Percentiles rank a stretch among this genome's conserved stretches.
phyloP scores from a whole-genome alignment of 1,140 invertebrate species.

The Pseudomyrmex concolor region DNA sequence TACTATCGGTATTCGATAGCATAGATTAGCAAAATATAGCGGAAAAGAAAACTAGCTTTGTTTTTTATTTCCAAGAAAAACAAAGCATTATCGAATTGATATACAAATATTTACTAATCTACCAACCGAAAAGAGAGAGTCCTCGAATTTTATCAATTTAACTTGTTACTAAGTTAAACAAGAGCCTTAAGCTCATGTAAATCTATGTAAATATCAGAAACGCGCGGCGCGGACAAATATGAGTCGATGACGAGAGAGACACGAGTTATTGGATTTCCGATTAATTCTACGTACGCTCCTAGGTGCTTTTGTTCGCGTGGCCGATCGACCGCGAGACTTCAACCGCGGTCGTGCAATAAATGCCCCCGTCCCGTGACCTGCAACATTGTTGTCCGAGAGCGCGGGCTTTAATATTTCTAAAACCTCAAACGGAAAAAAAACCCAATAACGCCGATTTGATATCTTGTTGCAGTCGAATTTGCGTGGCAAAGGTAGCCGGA shows the following conservation, averaged over 20 bases:
- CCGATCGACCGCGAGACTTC: constrained; percentile 43
- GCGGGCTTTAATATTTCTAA: constrained; percentile 52
- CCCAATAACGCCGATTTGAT: constrained; percentile 17
- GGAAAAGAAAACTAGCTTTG: too few species aligned
- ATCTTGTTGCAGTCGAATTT: constrained; percentile 37
- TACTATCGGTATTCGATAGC: too few species aligned
- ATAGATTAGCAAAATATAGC: too few species aligned
- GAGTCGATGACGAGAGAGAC: constrained; percentile 55
- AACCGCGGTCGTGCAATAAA: constrained; percentile 52
- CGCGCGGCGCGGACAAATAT: constrained; percentile 39
- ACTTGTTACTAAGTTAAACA: too few species aligned
- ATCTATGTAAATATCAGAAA: constrained; percentile 58
- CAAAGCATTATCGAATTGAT: too few species aligned
- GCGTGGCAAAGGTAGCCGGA: constrained; percentile 10
- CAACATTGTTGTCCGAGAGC: constrained; percentile 17
- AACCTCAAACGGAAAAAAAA: constrained; percentile 40
- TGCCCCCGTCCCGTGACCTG: constrained; percentile 34
- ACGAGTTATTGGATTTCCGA: constrained; percentile 58
- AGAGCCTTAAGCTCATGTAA: constrained; percentile 48
- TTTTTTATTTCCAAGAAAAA: too few species aligned
- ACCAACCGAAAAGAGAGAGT: too few species aligned
- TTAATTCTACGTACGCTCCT: constrained; percentile 61
- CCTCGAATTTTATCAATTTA: too few species aligned
- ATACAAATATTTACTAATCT: too few species aligned
- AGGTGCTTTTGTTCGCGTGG: constrained; percentile 54